These are phyloP conservation scores for Ptiloglossa arizonensis DNA, from an alignment of 1,140 invertebrate species.

Conservation along the genomic window DNA sequence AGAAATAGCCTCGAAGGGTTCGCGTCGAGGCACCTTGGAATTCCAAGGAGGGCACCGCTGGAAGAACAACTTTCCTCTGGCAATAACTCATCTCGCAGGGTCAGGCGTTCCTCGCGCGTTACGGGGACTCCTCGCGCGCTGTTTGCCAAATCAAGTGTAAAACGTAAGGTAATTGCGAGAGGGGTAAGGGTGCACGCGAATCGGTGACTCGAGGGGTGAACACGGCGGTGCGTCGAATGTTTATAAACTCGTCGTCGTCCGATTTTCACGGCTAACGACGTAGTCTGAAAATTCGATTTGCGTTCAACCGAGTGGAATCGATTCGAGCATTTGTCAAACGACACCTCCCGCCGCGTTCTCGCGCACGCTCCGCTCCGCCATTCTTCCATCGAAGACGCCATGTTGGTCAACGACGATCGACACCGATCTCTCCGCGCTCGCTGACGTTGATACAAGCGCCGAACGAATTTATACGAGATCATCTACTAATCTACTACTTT, in stretches of 20 bases:
- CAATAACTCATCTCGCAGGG: constrained; percentile 69
- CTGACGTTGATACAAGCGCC: too few relatives aligned
- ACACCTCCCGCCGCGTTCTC: background rate
- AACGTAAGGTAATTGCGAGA: constrained; percentile 67
- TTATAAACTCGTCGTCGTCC: constrained; percentile 53
- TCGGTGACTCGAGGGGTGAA: constrained; percentile 35
- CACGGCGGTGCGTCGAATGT: constrained; percentile 26
- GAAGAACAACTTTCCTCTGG: constrained; percentile 67
- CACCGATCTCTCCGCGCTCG: background rate
- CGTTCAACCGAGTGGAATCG: constrained; percentile 28
- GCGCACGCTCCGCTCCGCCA: too few relatives aligned
- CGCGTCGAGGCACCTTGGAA: constrained; percentile 9
- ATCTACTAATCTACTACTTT: too few relatives aligned
- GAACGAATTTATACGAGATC: too few relatives aligned
- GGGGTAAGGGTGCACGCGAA: constrained; percentile 23
- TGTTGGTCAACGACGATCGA: background rate
- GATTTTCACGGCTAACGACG: constrained; percentile 71
- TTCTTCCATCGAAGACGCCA: background rate
- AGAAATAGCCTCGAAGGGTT: background rate
- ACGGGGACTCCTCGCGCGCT: constrained; percentile 40
- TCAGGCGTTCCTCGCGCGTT: background rate
- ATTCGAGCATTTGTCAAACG: constrained; percentile 34
- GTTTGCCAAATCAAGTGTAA: constrained; percentile 74
- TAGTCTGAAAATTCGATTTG: constrained; percentile 34
- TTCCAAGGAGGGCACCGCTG: constrained; percentile 20